Conservation (phyloP, 1,140 invertebrate genomes). For the Oppia nitens region DNA sequence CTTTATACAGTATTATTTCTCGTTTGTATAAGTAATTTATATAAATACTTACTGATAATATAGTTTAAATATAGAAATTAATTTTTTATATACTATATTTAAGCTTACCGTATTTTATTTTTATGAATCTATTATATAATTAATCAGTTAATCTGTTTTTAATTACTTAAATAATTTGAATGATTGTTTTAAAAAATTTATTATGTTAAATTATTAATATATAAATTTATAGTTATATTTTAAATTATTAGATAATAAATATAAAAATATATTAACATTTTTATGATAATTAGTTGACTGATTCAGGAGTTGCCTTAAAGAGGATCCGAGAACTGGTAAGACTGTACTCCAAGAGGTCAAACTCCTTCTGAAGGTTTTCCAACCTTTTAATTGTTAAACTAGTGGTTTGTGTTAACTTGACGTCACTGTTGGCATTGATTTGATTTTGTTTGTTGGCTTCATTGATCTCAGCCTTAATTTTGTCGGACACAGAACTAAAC, state of each 20-base stretch:
- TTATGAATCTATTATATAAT: too few species aligned
- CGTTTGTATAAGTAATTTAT: too few species aligned
- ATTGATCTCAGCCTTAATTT: conserved; percentile 24
- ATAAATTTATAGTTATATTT: neutral
- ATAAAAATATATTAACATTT: too few species aligned
- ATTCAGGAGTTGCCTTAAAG: conserved; percentile 6
- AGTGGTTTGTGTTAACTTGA: conserved; percentile 69
- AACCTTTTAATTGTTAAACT: conserved; percentile 76
- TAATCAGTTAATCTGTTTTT: too few species aligned
- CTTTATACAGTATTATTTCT: too few species aligned
- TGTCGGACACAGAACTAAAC: conserved; percentile 71
- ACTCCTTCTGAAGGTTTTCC: conserved; percentile 65
- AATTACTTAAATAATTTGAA: too few species aligned
- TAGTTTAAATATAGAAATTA: too few species aligned
- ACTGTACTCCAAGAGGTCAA: conserved; percentile 73
- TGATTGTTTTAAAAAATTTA: too few species aligned
- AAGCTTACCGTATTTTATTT: too few species aligned
- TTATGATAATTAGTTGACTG: neutral
- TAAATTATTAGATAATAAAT: neutral
- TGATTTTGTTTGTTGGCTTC: neutral
- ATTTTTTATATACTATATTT: too few species aligned
- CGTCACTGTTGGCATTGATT: conserved; percentile 34
- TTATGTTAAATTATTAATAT: too few species aligned
- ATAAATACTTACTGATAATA: too few species aligned
- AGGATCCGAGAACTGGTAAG: conserved; percentile 41